Evolutionary conservation across 2,888 invertebrate species (phyloP).

Genomic region (Mayetiola destructor): DNA sequence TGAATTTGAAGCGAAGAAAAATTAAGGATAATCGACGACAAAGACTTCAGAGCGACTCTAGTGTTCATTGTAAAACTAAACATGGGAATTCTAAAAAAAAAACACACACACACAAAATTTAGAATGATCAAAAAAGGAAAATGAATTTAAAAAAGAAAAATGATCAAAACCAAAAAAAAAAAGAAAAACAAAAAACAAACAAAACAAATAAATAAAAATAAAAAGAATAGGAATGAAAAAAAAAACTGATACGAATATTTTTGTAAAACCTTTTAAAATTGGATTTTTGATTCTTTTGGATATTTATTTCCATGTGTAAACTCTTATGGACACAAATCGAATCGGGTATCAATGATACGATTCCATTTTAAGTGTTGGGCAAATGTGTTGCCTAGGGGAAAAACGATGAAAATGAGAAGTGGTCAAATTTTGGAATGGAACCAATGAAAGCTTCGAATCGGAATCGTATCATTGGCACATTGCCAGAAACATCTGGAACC

Average conservation of each 20-base stretch:
- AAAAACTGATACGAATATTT: neutral
- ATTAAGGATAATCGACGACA: too few species aligned
- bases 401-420: neutral
- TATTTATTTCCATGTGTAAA: neutral
- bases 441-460: too few species aligned
- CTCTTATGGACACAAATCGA: constrained; percentile 4
- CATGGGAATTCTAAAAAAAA: too few species aligned
- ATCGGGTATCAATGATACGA: neutral
- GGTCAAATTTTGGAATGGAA: too few species aligned
- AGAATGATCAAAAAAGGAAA: neutral
- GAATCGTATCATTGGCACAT: too few species aligned
- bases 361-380: constrained; percentile 1
- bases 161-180: neutral
- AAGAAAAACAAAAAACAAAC: neutral
- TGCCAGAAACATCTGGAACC: neutral
- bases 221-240: neutral
- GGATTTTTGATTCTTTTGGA: constrained; percentile 12
- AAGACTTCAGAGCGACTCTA: too few species aligned
- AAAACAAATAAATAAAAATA: neutral
- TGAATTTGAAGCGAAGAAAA: too few species aligned
- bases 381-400: neutral
- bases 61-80: too few species aligned
- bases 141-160: neutral
- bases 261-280: constrained; percentile 10
- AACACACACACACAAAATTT: too few species aligned